Conservation (phyloP, 2,797 vertebrate genomes). For the Anniella stebbinsi region DNA sequence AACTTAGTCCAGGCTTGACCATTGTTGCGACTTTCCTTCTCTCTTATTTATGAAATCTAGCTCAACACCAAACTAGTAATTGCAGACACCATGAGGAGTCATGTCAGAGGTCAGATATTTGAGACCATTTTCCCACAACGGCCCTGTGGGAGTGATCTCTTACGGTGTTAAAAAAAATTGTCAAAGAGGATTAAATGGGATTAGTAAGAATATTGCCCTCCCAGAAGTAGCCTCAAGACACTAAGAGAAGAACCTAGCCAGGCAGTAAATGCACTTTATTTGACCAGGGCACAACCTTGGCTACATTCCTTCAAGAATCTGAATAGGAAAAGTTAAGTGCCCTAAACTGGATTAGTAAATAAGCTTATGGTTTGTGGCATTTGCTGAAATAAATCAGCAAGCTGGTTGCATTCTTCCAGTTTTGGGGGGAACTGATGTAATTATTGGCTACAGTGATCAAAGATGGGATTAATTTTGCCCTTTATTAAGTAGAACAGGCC, state of each 20-base stretch:
- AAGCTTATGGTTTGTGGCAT: slow-evolving; percentile 84
- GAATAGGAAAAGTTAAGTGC: slow-evolving; percentile 83
- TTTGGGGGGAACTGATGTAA: slow-evolving; percentile 67
- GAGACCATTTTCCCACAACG: slow-evolving; percentile 84
- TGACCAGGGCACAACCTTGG: slow-evolving; percentile 82
- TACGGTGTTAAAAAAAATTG: slow-evolving; percentile 78
- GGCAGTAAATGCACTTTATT: slow-evolving; percentile 86
- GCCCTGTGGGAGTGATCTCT: slow-evolving; percentile 80
- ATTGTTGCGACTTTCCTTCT: not conserved
- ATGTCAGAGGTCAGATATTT: slow-evolving; percentile 82
- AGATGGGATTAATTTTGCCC: slow-evolving; percentile 63
- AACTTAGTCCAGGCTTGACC: slow-evolving; percentile 22
- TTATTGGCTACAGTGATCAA: slow-evolving; percentile 75
- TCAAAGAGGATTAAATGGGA: slow-evolving; percentile 83
- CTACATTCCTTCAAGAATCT: slow-evolving; percentile 84
- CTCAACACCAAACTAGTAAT: slow-evolving; percentile 46
- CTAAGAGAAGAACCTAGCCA: slow-evolving; percentile 81
- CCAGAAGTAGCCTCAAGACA: slow-evolving; percentile 77
- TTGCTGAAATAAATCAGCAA: slow-evolving; percentile 78
- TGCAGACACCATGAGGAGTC: slow-evolving; percentile 63
- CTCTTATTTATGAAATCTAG: slow-evolving; percentile 45
- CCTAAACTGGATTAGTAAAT: slow-evolving; percentile 86
- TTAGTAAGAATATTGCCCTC: slow-evolving; percentile 84
- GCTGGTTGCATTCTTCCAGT: slow-evolving; percentile 77
- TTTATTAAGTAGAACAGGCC: slow-evolving; percentile 47